These are phyloP conservation scores for Crotophaga sulcirostris DNA, from an alignment of 2,113 vertebrate genomes.

Conservation along the genomic window DNA sequence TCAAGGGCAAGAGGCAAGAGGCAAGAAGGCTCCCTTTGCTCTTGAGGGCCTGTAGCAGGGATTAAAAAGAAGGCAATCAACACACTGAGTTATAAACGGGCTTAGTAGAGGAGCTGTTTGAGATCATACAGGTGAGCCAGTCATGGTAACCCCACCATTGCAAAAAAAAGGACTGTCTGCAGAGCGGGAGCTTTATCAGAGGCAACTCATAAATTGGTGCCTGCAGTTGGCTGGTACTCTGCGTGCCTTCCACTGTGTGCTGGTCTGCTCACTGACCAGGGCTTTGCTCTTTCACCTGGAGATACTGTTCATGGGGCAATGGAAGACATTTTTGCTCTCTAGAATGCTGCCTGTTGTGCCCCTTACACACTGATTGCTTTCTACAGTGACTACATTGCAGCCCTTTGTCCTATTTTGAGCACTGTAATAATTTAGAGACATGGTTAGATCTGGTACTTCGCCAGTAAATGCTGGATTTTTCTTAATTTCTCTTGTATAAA, in stretches of 20 bases:
- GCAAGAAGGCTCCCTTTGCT: neutral
- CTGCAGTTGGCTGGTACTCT: neutral
- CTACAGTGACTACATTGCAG: neutral
- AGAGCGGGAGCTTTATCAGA: neutral
- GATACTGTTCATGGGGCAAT: neutral
- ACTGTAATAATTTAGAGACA: neutral
- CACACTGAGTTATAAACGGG: neutral
- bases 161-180: neutral
- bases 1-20: neutral
- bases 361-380: neutral
- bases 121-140: neutral
- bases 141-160: neutral
- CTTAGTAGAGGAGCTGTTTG: neutral
- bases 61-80: neutral
- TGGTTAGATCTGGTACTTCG: neutral
- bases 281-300: neutral
- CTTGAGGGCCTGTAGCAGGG: rapidly evolving
- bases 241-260: rapidly evolving
- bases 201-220: neutral
- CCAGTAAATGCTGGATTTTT: neutral
- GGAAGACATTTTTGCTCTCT: neutral
- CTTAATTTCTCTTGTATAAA: neutral
- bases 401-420: neutral
- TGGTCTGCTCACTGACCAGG: neutral
- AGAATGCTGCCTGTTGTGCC: neutral